Percentiles rank a stretch among this genome's conserved stretches.
Conservation (phyloP, 2,888 invertebrate genomes). For the Belgica antarctica region DNA sequence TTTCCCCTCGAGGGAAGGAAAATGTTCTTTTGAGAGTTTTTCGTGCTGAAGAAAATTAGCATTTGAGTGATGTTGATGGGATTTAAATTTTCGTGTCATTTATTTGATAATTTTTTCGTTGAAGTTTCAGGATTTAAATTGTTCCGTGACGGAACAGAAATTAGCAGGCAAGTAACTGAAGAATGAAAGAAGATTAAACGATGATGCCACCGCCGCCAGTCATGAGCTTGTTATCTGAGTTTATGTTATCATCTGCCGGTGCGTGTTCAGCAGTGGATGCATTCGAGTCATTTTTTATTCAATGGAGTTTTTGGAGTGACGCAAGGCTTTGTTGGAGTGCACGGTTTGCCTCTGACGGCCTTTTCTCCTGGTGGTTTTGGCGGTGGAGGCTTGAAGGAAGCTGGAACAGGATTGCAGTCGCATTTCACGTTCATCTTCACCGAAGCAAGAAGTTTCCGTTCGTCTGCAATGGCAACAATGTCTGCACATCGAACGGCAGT, state of each 20-base stretch:
- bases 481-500: constrained; percentile 67
- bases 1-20: background rate
- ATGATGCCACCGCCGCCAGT: background rate
- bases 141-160: too few relatives aligned
- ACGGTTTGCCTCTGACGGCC: too few relatives aligned
- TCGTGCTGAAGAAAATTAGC: constrained; percentile 22
- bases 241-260: background rate
- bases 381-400: too few relatives aligned
- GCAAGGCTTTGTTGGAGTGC: too few relatives aligned
- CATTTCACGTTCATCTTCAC: constrained; percentile 21
- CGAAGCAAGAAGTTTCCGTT: background rate
- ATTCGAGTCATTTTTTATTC: too few relatives aligned
- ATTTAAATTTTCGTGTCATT: constrained; percentile 41
- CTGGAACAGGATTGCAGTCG: constrained; percentile 27
- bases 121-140: too few relatives aligned
- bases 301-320: too few relatives aligned
- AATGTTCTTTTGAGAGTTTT: background rate
- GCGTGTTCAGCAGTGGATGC: background rate
- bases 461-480: constrained; percentile 66
- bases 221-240: background rate
- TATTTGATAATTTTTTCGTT: constrained; percentile 30
- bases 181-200: too few relatives aligned
- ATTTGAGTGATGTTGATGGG: constrained; percentile 37
- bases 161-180: too few relatives aligned
- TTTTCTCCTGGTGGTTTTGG: too few relatives aligned